A percentile compares a stretch with the other conserved stretches of the same genome.
These are phyloP conservation scores for Cynopterus brachyotis DNA, from an alignment of 2,113 vertebrate species.

Conservation along the genomic window DNA sequence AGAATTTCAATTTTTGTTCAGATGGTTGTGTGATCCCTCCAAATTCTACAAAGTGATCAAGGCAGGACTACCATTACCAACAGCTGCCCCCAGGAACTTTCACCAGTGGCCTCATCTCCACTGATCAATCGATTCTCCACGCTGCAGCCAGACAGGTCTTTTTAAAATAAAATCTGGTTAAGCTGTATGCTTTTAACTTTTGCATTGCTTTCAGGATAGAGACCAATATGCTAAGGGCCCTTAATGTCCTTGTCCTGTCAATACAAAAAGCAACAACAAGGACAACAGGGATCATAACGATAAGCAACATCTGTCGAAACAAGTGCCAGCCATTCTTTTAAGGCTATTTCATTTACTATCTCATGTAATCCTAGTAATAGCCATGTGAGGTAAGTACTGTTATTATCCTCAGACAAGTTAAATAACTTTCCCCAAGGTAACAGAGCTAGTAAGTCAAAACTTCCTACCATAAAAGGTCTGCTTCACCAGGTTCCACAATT, in stretches of 20 bases:
- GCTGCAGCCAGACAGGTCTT: neutral
- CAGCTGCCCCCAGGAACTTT: neutral
- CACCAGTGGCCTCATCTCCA: neutral
- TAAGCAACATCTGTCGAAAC: neutral
- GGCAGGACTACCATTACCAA: rapidly evolving
- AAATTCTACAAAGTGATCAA: neutral
- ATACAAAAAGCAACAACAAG: neutral
- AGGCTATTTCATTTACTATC: neutral
- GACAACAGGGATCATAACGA: neutral
- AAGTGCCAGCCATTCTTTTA: neutral
- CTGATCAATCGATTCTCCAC: neutral
- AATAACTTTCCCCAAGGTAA: neutral
- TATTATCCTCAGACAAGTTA: neutral
- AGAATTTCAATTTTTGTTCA: neutral
- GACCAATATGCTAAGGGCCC: neutral
- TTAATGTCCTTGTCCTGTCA: neutral
- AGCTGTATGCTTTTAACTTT: neutral
- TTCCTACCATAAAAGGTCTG: rapidly evolving
- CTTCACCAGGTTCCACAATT: neutral
- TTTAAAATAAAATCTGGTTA: neutral
- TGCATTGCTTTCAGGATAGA: neutral
- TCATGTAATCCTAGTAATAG: neutral
- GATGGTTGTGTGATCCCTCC: neutral
- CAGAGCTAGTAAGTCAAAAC: neutral
- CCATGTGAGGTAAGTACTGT: neutral